Evolutionary conservation across 2,888 invertebrate species (phyloP).

Genomic region (Melipona beecheii): DNA sequence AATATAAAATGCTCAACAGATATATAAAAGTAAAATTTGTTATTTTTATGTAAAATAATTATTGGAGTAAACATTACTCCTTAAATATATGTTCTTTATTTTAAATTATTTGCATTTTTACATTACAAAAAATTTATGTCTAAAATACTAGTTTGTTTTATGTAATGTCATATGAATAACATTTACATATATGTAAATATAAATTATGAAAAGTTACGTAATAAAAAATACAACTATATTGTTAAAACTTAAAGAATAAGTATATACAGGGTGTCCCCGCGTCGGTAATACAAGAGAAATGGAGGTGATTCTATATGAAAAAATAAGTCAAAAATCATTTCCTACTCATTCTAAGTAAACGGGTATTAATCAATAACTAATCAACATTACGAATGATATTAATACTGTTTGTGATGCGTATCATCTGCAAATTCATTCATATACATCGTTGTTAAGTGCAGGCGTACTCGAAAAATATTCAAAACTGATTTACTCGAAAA

Average conservation of each 20-base stretch:
- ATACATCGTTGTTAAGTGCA: no score
- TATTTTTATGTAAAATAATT: conserved; percentile 23
- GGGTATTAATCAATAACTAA: no score
- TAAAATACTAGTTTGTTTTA: conserved; percentile 42
- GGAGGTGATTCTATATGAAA: no score
- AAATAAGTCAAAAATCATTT: no score
- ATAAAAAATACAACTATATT: conserved; percentile 45
- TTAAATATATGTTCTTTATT: conserved; percentile 53
- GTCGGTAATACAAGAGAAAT: no score
- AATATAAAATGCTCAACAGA: conserved; percentile 2
- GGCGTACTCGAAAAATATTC: no score
- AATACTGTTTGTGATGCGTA: no score
- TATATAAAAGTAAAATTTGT: conserved; percentile 3
- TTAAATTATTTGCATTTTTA: conserved; percentile 38
- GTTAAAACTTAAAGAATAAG: conserved; percentile 34
- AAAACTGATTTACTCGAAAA: no score
- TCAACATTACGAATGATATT: no score
- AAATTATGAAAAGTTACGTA: conserved; percentile 20
- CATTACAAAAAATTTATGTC: conserved; percentile 47
- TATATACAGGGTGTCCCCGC: background rate
- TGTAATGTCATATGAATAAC: conserved; percentile 31
- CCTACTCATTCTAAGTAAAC: no score
- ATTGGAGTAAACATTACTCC: conserved; percentile 39
- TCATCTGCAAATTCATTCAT: no score
- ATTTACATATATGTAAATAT: conserved; percentile 28